These are phyloP conservation scores for Montifringilla adamsi DNA, from an alignment of 2,113 vertebrate species.

Conservation along the genomic window DNA sequence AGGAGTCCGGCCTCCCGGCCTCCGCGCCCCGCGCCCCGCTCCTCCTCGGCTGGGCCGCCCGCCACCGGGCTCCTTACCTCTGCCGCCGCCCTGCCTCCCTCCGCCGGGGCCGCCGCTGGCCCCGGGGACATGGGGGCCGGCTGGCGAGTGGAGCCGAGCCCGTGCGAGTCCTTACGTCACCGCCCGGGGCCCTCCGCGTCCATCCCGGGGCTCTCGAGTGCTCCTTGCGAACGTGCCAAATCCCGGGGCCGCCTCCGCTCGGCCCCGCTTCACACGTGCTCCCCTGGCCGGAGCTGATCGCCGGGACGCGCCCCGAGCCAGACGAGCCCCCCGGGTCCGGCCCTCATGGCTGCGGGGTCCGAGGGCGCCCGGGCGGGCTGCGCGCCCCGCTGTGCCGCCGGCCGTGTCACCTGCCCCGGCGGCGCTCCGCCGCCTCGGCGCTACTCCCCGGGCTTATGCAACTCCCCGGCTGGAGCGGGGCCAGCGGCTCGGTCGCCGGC, in stretches of 20 bases:
- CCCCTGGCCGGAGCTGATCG: neutral
- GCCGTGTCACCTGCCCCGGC: neutral
- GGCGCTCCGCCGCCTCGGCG: neutral
- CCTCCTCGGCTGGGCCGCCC: neutral
- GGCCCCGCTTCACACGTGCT: slow-evolving; percentile 31
- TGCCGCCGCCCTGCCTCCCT: slow-evolving; percentile 23
- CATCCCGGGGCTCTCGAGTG: slow-evolving; percentile 56
- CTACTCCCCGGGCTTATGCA: neutral
- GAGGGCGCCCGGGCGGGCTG: neutral
- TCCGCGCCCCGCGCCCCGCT: neutral
- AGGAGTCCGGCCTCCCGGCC: neutral
- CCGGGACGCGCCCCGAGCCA: neutral
- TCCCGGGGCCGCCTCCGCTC: slow-evolving; percentile 49
- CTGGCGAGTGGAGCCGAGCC: slow-evolving; percentile 38
- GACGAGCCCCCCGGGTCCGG: neutral
- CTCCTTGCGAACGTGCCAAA: slow-evolving; percentile 59
- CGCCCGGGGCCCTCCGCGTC: slow-evolving; percentile 44
- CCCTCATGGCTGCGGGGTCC: neutral
- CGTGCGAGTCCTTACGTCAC: slow-evolving; percentile 56
- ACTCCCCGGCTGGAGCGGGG: slow-evolving; percentile 6
- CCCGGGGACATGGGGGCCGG: slow-evolving; percentile 52
- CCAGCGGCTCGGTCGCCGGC: neutral
- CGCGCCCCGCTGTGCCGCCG: neutral
- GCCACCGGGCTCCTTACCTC: slow-evolving; percentile 26
- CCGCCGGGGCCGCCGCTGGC: slow-evolving; percentile 51